Percentiles rank a stretch among this genome's conserved stretches.
Evolutionary conservation across 1,140 invertebrate species (phyloP).

Genomic region (Trypoxylus dichotomus): DNA sequence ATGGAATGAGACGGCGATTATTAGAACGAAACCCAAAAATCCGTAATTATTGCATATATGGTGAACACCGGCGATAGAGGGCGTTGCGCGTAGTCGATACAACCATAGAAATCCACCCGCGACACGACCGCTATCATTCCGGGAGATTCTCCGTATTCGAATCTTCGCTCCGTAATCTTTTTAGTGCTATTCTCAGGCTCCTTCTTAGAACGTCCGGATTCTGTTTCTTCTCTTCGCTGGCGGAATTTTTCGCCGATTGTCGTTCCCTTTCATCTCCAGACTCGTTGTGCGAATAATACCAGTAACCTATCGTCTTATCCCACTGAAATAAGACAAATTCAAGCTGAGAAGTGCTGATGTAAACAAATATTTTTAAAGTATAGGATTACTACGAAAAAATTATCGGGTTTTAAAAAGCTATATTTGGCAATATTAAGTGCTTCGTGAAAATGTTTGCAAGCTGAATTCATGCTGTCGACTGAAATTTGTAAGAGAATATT

Average conservation of each 20-base stretch:
- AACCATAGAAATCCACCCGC: not conserved
- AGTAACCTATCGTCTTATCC: conserved; percentile 28
- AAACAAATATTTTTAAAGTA: not conserved
- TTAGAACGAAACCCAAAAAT: not conserved
- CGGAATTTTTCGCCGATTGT: not conserved
- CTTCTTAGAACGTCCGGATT: not conserved
- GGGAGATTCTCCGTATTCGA: not conserved
- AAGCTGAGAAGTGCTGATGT: not conserved
- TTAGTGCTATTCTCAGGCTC: conserved; percentile 30
- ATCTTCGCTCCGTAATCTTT: not conserved
- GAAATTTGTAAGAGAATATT: no score
- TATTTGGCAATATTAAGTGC: no score
- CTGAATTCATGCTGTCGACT: no score
- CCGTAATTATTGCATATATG: not conserved
- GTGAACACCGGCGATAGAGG: not conserved
- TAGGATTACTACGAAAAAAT: no score
- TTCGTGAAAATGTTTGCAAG: no score
- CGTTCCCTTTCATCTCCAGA: not conserved
- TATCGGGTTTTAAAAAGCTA: no score
- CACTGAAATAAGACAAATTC: conserved; percentile 23
- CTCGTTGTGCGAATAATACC: conserved; percentile 24
- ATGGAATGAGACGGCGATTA: not conserved
- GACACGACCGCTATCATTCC: not conserved
- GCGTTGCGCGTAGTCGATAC: not conserved
- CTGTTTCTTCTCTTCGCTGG: conserved; percentile 10